Base-by-base conservation (phyloP, 2,113 vertebrate genomes). In the Lanius ludovicianus region DNA sequence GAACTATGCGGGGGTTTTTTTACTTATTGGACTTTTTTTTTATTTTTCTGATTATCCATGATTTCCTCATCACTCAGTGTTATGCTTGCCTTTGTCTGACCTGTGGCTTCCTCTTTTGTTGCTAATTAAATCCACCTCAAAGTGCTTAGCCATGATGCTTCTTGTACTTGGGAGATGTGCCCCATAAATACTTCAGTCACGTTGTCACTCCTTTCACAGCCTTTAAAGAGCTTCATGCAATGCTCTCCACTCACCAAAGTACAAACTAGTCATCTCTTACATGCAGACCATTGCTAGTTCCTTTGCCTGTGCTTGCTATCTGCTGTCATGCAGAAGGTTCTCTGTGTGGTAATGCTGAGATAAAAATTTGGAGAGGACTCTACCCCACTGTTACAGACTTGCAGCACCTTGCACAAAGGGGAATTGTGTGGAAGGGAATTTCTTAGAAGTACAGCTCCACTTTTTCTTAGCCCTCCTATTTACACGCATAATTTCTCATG, bases 1-100 rank as follows among this genome's bases (percentile, higher is more conserved):
- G 64, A 77, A 59, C 24, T 25, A 24, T 3, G 24, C 19, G 35
- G 0, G 5, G 22, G 1, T 30, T 30, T 77, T 84, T 60, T 49
- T 35, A 52, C 13, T 75, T 60, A 33, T 0, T 25, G 17, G 47
- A 35, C 8, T 37, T 76, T n/a, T 49, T 80, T 49, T 44, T 5
- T 2, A 69, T 50, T 77, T 6, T 55, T 77, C 1, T 0, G 13
- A 59, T 35, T 39, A 78, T 41, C 5, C 1, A 3, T 30, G 7
- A 84, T 69, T 76, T 91, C 33, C 18, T n/a, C 17, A 59, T 52
- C 50, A 59, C 17, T 77, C 4, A 46, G 1, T 10, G 12, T 49
- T 52, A 83, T 13, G 33, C 39, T 27, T 47, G 65, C 63, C 46
- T 76, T 71, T 49, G 10, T 24, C 53, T 75, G 63, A 79, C 33